These are phyloP conservation scores for Urocolius indicus DNA, from an alignment of 2,113 vertebrate genomes.

Conservation along the genomic window DNA sequence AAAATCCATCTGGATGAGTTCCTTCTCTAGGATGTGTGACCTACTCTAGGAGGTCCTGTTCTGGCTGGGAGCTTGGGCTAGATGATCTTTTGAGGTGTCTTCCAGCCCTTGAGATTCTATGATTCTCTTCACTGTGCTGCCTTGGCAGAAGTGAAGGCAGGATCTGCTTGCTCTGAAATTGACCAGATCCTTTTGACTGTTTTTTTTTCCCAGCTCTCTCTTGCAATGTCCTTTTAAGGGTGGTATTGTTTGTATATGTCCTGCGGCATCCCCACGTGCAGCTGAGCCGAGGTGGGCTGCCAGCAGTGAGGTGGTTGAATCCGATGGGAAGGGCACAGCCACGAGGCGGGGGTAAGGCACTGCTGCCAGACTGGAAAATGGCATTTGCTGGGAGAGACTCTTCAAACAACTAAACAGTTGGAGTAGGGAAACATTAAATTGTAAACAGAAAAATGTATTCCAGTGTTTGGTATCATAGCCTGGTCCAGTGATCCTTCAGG, in stretches of 20 bases:
- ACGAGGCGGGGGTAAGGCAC: not conserved
- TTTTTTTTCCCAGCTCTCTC: not conserved
- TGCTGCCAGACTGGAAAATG: not conserved
- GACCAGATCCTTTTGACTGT: not conserved
- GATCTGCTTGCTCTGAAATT: not conserved
- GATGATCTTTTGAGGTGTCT: too few relatives aligned
- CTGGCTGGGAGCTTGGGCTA: too few relatives aligned
- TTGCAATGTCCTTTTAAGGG: fast-evolving
- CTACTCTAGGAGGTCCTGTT: too few relatives aligned
- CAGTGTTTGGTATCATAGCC: not conserved
- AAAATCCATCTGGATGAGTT: too few relatives aligned
- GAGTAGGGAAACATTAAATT: not conserved
- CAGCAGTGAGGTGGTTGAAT: not conserved
- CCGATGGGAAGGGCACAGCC: not conserved
- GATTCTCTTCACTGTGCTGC: not conserved
- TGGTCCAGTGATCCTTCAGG: not conserved
- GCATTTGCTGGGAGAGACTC: not conserved
- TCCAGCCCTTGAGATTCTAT: too few relatives aligned
- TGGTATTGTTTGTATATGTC: not conserved
- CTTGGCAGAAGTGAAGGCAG: not conserved
- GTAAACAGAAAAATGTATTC: not conserved
- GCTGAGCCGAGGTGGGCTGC: not conserved
- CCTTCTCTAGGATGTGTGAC: too few relatives aligned
- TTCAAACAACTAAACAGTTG: not conserved
- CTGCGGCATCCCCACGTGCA: too few relatives aligned